Evolutionary conservation across 2,888 invertebrate genomes (phyloP), one percentile per base, ranked within the genome.

Genomic region (Tethea ocularis): DNA sequence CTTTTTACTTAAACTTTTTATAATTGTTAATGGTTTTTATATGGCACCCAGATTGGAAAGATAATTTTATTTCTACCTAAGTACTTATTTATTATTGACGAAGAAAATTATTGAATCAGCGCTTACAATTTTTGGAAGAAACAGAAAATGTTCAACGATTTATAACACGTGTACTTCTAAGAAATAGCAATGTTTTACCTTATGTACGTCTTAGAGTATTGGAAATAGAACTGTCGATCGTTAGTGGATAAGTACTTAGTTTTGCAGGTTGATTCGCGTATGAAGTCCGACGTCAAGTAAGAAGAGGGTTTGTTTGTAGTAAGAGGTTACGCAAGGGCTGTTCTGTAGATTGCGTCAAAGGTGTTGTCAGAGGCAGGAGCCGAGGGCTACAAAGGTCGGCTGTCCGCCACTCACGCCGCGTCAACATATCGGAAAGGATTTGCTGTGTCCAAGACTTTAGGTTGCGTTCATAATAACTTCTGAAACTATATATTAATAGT

Each of bases 351-450:
- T 80, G 79, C 83, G 82, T 86, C 83, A 86, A 86, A 85, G 84
- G 77, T 81, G 84, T 82, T 91, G 91, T 91, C 91, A 90, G 78
- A 68, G 75, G 72, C 91, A 91, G 89, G 33, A 33, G 33, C 33
- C 33, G 33, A 82, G 82, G 84, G 86, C 76, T 77, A 81, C 87
- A 84, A 83, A 86, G 85, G 81, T 78, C 81, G 74, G 75, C 75
- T 71, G 77, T 71, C 76, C 72, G 71, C 72, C 72, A 72, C 77
- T 80, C 81, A 68, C 68, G 71, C 70, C 71, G 72, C 77, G 72
- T 80, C 78, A 75, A 80, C 77, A 72, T 77, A 71, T 80, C 71
- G 74, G 74, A 86, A 89, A 88, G 88, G 88, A 89, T 88, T 88
- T 86, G 80, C 74, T 78, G 73, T 82, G 81, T 79, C 79, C 84